Evolutionary conservation across 2,888 invertebrate species (phyloP).

Genomic region (Nephrotoma guestfalica): DNA sequence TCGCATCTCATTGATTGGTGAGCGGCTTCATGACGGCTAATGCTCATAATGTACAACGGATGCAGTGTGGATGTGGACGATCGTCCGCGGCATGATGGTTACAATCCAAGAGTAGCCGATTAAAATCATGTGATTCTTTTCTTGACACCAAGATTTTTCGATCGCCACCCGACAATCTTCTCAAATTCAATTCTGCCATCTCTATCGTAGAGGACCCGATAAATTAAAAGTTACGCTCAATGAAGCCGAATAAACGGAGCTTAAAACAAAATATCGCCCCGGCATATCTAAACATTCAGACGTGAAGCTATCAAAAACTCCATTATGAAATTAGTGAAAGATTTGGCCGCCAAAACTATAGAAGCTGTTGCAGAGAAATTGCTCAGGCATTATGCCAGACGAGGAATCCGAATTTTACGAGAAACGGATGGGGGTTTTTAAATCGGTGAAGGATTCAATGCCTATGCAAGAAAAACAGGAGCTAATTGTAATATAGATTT

Average conservation of each 20-base stretch:
- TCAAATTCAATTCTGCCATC: no score
- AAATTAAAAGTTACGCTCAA: neutral
- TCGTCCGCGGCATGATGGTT: no score
- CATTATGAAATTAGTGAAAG: conserved; percentile 39
- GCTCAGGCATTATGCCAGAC: conserved; percentile 44
- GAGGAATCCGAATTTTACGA: conserved; percentile 39
- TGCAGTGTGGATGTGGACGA: no score
- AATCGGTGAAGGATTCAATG: conserved; percentile 9
- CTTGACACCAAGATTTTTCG: no score
- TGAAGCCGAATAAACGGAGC: neutral
- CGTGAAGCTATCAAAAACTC: conserved; percentile 38
- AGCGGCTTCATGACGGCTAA: no score
- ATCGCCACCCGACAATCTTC: no score
- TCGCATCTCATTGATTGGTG: no score
- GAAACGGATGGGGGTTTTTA: conserved; percentile 24
- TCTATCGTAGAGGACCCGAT: no score
- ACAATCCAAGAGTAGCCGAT: no score
- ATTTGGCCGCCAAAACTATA: conserved; percentile 41
- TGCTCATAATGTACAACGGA: no score
- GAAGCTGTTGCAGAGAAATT: conserved; percentile 39
- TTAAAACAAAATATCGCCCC: conserved; percentile 53
- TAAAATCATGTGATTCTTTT: no score
- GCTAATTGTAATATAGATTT: conserved; percentile 45
- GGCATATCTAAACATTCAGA: conserved; percentile 43
- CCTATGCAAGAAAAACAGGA: conserved; percentile 30